Evolutionary conservation across 2,888 invertebrate genomes (phyloP).

Genomic region (Mythimna ferrago): DNA sequence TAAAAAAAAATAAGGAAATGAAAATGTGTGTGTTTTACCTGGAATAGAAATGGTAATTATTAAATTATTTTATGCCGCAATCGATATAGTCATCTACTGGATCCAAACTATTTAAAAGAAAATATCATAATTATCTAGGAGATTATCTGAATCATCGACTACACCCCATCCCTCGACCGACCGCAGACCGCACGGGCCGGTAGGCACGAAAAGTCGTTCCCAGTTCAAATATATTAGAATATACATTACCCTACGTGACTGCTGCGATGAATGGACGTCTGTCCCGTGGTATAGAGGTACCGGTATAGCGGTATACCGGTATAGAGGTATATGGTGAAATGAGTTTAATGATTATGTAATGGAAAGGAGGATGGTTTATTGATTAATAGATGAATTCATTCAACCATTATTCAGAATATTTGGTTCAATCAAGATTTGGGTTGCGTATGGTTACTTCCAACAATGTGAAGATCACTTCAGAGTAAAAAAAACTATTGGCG

Average conservation of each 20-base stretch:
- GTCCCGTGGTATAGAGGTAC: slow-evolving; percentile 57
- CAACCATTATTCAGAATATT: background rate
- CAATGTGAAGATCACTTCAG: too few species aligned
- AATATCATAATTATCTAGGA: background rate
- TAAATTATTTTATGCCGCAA: too few species aligned
- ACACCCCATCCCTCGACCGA: slow-evolving; percentile 70
- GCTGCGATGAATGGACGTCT: slow-evolving; percentile 85
- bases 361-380: slow-evolving; percentile 37
- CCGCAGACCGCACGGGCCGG: slow-evolving; percentile 89
- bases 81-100: too few species aligned
- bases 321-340: slow-evolving; percentile 26
- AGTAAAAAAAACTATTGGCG: too few species aligned
- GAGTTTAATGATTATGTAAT: slow-evolving; percentile 56
- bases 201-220: slow-evolving; percentile 90
- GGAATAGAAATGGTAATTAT: too few species aligned
- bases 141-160: slow-evolving; percentile 42
- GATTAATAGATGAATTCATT: background rate
- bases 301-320: slow-evolving; percentile 5
- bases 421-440: background rate
- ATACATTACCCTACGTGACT: slow-evolving; percentile 90
- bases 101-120: too few species aligned
- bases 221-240: slow-evolving; percentile 90
- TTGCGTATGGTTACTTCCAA: too few species aligned
- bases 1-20: too few species aligned
- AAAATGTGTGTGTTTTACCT: too few species aligned